Evolutionary conservation across 2,888 invertebrate species (phyloP).

Genomic region (Rhagium mordax): DNA sequence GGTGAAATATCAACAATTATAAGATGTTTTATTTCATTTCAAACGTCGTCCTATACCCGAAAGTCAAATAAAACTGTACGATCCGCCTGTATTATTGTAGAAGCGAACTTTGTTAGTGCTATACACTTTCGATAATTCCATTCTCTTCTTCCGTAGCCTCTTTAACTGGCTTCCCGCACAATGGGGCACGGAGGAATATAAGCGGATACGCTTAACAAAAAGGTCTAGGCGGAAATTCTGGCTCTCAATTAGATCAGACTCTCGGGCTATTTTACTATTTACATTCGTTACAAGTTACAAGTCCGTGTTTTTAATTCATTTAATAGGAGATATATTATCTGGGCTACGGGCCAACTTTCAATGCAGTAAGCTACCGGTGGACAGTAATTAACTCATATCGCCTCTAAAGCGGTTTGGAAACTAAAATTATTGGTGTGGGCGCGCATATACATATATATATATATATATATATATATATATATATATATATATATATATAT

Average conservation of each 20-base stretch:
- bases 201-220: slow-evolving; percentile 24
- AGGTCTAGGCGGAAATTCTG: slow-evolving; percentile 15
- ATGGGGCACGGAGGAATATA: slow-evolving; percentile 21
- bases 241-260: slow-evolving; percentile 25
- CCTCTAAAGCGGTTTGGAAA: too few species aligned
- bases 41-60: slow-evolving; percentile 42
- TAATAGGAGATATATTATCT: too few species aligned
- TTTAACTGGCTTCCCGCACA: slow-evolving; percentile 22
- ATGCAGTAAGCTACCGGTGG: too few species aligned
- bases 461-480: too few species aligned
- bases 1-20: slow-evolving; percentile 52
- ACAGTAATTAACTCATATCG: too few species aligned
- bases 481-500: too few species aligned
- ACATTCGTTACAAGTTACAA: slow-evolving; percentile 3
- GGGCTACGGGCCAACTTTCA: too few species aligned
- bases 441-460: too few species aligned
- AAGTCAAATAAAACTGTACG: slow-evolving; percentile 51
- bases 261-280: slow-evolving; percentile 8
- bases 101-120: slow-evolving; percentile 48
- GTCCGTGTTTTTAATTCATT: too few species aligned
- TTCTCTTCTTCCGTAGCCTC: slow-evolving; percentile 23
- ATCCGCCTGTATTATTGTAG: slow-evolving; percentile 45
- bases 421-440: too few species aligned
- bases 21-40: slow-evolving; percentile 54
- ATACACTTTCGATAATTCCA: slow-evolving; percentile 43